Evolutionary conservation across 2,113 vertebrate genomes (phyloP), one percentile per base, ranked within the genome.

Genomic region (Tretioscincus oriximinensis): DNA sequence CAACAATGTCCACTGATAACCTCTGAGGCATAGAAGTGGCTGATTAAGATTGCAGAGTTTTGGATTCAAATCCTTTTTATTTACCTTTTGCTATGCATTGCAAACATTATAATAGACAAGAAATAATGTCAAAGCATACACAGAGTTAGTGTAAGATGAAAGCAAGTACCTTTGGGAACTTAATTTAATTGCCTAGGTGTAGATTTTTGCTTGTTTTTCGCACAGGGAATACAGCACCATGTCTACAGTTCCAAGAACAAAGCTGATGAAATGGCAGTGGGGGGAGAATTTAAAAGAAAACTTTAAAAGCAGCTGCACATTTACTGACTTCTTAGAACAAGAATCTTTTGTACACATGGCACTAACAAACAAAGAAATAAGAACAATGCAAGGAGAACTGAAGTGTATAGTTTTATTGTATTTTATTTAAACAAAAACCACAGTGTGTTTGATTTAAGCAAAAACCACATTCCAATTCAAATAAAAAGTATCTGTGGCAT

Each of bases 251-350:
- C n/a, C 54, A 49, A 70, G 51, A 82, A 29, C n/a, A 47, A 74
- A 14, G 80, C 80, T 69, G 65, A 81, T 35, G 76, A 69, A 81
- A 31, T 31, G 29, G 80, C 63, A 76, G 66, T 16, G 12, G 8
- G 31, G 6, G 21, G 29, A 49, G 63, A 28, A 73, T 73, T 73
- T 51, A 70, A 26, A 18, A 21, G 31, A 51, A 76, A 82, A 31
- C 54, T 35, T 20, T 63, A 63, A 63, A 9, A 82, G 54, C 80
- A 82, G 73, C 80, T 76, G 66, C 73, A 63, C 29, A 51, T 82
- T 58, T 35, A 31, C 21, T 82, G 80, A 67, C 66, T 70, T 49
- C 73, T 61, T 70, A n/a, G 73, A 65, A 41, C 28, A 73, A 80
- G 45, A 61, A n/a, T 35, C 24, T 63, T 41, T 80, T 80, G 78